phyloP scores from a whole-genome alignment of 1,140 invertebrate species.

The Neelides sp. region DNA sequence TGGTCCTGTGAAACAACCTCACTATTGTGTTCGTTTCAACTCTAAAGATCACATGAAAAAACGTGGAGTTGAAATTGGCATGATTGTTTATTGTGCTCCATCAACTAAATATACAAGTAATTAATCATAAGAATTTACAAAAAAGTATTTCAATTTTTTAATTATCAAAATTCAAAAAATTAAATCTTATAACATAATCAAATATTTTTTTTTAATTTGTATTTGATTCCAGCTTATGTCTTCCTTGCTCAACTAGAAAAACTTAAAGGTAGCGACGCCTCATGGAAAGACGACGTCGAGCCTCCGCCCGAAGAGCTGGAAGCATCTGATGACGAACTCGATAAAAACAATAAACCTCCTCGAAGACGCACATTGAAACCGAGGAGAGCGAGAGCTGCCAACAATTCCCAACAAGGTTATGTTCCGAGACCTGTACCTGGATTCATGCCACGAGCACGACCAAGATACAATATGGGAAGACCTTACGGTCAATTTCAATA shows the following conservation, averaged over 20 bases:
- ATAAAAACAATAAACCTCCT: no score
- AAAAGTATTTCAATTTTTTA: slow-evolving; percentile 33
- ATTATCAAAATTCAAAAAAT: slow-evolving; percentile 4
- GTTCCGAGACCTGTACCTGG: no score
- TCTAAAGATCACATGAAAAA: slow-evolving; percentile 54
- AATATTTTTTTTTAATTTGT: not conserved
- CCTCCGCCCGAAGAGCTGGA: slow-evolving; percentile 55
- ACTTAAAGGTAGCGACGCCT: slow-evolving; percentile 63
- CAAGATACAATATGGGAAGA: no score
- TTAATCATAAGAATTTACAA: slow-evolving; percentile 33
- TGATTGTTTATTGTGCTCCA: slow-evolving; percentile 66
- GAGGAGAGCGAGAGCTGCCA: no score
- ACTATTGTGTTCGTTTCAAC: slow-evolving; percentile 73
- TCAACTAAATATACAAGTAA: slow-evolving; percentile 56
- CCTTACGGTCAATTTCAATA: no score
- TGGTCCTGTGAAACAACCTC: slow-evolving; percentile 60
- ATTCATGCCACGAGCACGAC: no score
- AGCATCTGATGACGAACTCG: slow-evolving; percentile 88
- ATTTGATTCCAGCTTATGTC: slow-evolving; percentile 20
- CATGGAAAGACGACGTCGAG: slow-evolving; percentile 70
- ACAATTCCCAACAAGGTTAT: no score
- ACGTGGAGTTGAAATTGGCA: slow-evolving; percentile 48
- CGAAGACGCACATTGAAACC: no score
- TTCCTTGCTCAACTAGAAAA: slow-evolving; percentile 23
- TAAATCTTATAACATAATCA: not conserved